Conservation (phyloP, 2,113 vertebrate genomes). For the Polypterus senegalus region DNA sequence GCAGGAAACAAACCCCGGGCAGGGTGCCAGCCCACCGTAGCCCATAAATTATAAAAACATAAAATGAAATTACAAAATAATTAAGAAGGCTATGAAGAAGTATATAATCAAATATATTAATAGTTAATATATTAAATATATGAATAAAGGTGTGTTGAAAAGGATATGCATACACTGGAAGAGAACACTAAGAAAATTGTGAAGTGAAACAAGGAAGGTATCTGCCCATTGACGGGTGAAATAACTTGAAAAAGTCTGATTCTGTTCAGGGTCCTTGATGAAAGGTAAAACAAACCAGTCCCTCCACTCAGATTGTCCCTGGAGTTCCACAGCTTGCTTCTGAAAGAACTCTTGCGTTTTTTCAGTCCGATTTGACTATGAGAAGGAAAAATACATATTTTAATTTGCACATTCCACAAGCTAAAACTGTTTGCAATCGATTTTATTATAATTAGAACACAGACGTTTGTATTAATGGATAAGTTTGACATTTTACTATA, state of each 20-base stretch:
- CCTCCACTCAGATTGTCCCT: constrained; percentile 84
- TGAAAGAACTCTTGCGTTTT: constrained; percentile 92
- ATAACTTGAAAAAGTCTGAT: constrained; percentile 75
- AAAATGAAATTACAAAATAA: too few relatives aligned
- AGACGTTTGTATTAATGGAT: too few relatives aligned
- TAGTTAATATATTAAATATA: too few relatives aligned
- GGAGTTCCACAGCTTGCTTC: constrained; percentile 76
- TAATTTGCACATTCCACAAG: too few relatives aligned
- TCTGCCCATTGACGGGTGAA: constrained; percentile 93
- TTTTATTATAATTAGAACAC: too few relatives aligned
- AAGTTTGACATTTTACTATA: too few relatives aligned
- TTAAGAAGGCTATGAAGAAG: too few relatives aligned
- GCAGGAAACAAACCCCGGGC: too few relatives aligned
- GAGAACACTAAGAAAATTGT: constrained; percentile 92
- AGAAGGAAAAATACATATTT: constrained; percentile 7
- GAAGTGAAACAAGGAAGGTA: constrained; percentile 88
- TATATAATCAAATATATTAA: too few relatives aligned
- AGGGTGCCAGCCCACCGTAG: too few relatives aligned
- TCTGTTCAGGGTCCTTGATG: constrained; percentile 70
- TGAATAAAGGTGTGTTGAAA: constrained; percentile 9
- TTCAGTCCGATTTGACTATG: constrained; percentile 69
- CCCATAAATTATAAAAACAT: too few relatives aligned
- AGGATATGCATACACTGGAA: constrained; percentile 99
- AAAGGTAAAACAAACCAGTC: constrained; percentile 95
- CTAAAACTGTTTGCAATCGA: too few relatives aligned